Evolutionary conservation across 2,797 vertebrate genomes (phyloP), one percentile per base, ranked within the genome.

Genomic region (Gymnocypris eckloni): DNA sequence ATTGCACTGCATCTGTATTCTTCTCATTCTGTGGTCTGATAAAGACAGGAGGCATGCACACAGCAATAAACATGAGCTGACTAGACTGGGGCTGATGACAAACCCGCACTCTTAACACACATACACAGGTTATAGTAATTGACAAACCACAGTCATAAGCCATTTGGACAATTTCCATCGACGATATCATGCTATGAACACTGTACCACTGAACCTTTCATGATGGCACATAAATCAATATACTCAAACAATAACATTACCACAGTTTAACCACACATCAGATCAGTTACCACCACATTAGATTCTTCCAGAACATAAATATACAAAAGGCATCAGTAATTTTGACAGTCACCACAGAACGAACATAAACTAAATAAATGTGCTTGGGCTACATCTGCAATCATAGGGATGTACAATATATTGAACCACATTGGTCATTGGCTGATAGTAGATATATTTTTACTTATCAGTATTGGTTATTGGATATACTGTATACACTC

Each of bases 51-150:
- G 88, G 82, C 84, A 86, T 89, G 88, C 90, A 92, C 92, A 90
- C 89, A 83, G 84, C 84, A 72, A 88, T 90, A 89, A 93, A 92
- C 89, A 91, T 91, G 90, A 87, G 91, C 89, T 86, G 90, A 93
- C 89, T 88, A 56, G 0, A 90, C 87, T 59, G 6, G 25, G 82
- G 66, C 91, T 91, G 92, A 93, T 92, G 87, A 90, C 87, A 93
- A 90, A 86, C 43, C 48, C 76, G 45, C 61, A 77, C 25, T 69
- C 18, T 67, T 48, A 20, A 69, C 20, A 16, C 10, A 50, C 70
- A 43, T 45, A n/a, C 11, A 73, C 9, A 20, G 20, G 2, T 6
- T 85, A 33, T 15, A 43, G 37, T 69, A 82, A 43, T 54, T 33
- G 39, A n/a, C 37, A 82, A 82, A 12, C 11, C n/a, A 33, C 16